Evolutionary conservation across 2,797 vertebrate genomes (phyloP).

Genomic region (Sebastes minor): DNA sequence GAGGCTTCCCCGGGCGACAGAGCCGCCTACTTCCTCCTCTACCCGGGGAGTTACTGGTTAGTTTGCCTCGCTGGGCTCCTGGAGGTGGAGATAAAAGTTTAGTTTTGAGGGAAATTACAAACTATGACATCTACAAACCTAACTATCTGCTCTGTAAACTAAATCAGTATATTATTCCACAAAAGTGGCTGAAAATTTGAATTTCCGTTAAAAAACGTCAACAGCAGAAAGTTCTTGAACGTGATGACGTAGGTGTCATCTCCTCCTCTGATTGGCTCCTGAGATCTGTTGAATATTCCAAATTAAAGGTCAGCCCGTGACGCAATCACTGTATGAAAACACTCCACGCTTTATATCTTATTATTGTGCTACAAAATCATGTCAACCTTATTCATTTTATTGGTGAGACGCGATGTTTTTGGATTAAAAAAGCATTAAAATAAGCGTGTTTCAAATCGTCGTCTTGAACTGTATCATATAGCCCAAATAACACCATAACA

Average conservation of each 20-base stretch:
- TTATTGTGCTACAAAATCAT: not conserved
- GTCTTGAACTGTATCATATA: not conserved
- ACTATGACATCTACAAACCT: too few relatives aligned
- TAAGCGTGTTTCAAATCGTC: not conserved
- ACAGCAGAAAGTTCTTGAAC: not conserved
- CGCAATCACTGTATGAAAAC: not conserved
- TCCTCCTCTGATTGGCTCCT: conserved; percentile 44
- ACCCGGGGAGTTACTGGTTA: too few relatives aligned
- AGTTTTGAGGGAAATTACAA: rapidly evolving
- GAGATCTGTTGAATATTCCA: not conserved
- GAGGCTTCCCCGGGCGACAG: too few relatives aligned
- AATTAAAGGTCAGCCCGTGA: conserved; percentile 17
- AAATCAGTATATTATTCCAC: rapidly evolving
- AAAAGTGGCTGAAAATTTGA: not conserved
- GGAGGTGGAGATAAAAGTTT: rapidly evolving
- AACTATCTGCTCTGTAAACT: rapidly evolving
- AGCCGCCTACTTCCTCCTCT: not conserved
- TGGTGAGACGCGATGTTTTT: not conserved
- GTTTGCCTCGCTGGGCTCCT: not conserved
- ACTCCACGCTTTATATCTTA: not conserved
- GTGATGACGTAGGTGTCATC: not conserved
- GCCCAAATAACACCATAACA: not conserved
- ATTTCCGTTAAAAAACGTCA: not conserved
- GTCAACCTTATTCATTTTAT: not conserved
- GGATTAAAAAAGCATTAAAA: not conserved